Conservation (phyloP, 2,888 invertebrate species). For the Abscondita cerata region DNA sequence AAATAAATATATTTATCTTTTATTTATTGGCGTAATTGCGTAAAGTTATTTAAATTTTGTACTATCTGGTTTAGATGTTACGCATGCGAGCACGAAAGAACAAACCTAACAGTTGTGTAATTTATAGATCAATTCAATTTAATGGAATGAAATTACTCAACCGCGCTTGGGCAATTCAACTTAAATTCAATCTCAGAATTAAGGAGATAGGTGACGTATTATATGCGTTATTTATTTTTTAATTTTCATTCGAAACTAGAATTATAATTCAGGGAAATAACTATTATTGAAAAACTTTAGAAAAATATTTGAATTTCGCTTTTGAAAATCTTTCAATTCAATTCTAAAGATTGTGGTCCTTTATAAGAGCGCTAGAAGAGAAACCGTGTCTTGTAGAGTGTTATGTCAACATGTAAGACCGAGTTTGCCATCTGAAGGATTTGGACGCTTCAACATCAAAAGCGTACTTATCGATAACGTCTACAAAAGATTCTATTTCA, state of each 20-base stretch:
- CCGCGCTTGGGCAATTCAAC: slow-evolving; percentile 21
- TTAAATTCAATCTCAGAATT: slow-evolving; percentile 28
- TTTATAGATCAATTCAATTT: slow-evolving; percentile 33
- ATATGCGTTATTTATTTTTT: slow-evolving; percentile 2
- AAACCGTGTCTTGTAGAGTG: slow-evolving; percentile 37
- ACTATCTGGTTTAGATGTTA: too few relatives aligned
- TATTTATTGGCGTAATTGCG: too few relatives aligned
- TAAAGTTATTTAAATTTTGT: too few relatives aligned
- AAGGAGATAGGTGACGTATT: slow-evolving; percentile 3
- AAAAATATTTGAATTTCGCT: slow-evolving; percentile 5
- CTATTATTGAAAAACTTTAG: not conserved
- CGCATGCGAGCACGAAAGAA: slow-evolving; percentile 26
- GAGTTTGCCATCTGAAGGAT: slow-evolving; percentile 39
- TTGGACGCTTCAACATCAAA: slow-evolving; percentile 38
- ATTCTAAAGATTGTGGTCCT: slow-evolving; percentile 13
- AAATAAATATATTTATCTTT: not conserved
- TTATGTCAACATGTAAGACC: slow-evolving; percentile 42
- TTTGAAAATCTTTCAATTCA: slow-evolving; percentile 1
- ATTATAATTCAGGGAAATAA: not conserved
- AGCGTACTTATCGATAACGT: slow-evolving; percentile 31
- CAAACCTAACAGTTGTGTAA: slow-evolving; percentile 26
- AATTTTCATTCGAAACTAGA: slow-evolving; percentile 1
- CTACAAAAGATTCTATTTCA: slow-evolving; percentile 41
- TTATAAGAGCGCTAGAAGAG: slow-evolving; percentile 18
- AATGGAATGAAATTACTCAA: slow-evolving; percentile 27